Base-by-base conservation (phyloP, 1,140 invertebrate species). In the Bombus pyrosoma region DNA sequence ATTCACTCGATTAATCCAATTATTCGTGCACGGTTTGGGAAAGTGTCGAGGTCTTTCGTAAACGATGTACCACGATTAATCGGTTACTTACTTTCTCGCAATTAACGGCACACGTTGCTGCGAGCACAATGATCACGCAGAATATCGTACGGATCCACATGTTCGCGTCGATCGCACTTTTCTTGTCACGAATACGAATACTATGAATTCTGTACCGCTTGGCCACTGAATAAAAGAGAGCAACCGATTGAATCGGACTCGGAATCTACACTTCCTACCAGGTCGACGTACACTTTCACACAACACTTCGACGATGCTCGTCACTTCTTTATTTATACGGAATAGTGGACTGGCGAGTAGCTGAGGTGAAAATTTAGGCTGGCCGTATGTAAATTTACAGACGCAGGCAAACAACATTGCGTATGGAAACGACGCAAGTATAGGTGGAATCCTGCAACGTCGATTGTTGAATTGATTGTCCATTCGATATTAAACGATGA, bases 271-370 rank as follows among this genome's bases (percentile, higher is more conserved):
- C 90, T 86, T 88, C 87, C 90, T 88, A 87, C 88, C 91, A 68
- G 91, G 86, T 74, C 92, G 85, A 86, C 87, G 89, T 90, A 92
- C 87, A 95, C 94, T 95, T 95, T 95, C 94, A 94, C 94, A 94
- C 92, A 94, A 92, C 89, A 80, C 91, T 88, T 87, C 85, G 87
- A 62, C 89, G 91, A n/a, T 90, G 86, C 81, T 86, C 91, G 90
- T 89, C 87, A 93, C 92, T 93, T 94, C 94, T 94, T 94, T 94
- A 94, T 94, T 94, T 94, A 95, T 94, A 93, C 90, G 86, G 89
- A 93, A 94, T 94, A 94, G 91, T 91, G 92, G 92, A 93, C 93
- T 73, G 93, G 91, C 93, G 86, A 84, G 94, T 91, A 85, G 73
- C 76, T 83, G 85, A n/a, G 89, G 91, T 91, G 90, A 93, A 94